Base-by-base conservation (phyloP, 1,140 invertebrate species). In the Uloborus diversus region DNA sequence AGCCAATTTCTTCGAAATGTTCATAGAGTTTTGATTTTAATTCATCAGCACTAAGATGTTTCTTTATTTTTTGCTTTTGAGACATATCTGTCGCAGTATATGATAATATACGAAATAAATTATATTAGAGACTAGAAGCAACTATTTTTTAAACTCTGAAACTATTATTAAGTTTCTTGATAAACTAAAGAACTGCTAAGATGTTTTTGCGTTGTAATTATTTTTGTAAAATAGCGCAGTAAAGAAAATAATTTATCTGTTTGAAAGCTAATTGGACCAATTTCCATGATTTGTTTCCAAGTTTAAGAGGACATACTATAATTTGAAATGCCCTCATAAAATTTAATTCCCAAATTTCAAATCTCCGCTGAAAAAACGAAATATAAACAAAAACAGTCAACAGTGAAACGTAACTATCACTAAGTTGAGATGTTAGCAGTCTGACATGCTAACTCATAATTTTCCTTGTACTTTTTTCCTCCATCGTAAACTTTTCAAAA, bases 1-100 rank as follows among this genome's bases (percentile, higher is more conserved):
- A 68, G 17, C 75, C 75, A 33, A 20, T 68, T 59, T 69, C 59
- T 47, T 69, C 33, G 13, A 79, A 79, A 68, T 79, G 75, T 17
- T 49, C 61, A 23, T 79, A 79, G 0, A 79, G 32, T 59, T 68
- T 66, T 23, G 64, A 59, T 33, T 79, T 79, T 35, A 79, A 30
- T 61, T 79, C 75, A 20, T 79, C 75, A 9, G 75, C 62, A 59
- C 61, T 65, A 4, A 76, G 7, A 11, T 56, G 28, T 47, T 76
- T 76, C 14, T 25, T 27, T 17, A 13, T 14, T 66, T 56, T 65
- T 28, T 33, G 61, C n/a, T 28, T 62, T 4, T 49, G 59, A 49
- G 61, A 65, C 73, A 76, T 76, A n/a, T 75, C 64, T 75, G 17
- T 42, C 1, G 17, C 9, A 42, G 2, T 42, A 42, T 42, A 13